phyloP scores from a whole-genome alignment of 2,888 invertebrate genomes.

The Mythimna albipuncta region DNA sequence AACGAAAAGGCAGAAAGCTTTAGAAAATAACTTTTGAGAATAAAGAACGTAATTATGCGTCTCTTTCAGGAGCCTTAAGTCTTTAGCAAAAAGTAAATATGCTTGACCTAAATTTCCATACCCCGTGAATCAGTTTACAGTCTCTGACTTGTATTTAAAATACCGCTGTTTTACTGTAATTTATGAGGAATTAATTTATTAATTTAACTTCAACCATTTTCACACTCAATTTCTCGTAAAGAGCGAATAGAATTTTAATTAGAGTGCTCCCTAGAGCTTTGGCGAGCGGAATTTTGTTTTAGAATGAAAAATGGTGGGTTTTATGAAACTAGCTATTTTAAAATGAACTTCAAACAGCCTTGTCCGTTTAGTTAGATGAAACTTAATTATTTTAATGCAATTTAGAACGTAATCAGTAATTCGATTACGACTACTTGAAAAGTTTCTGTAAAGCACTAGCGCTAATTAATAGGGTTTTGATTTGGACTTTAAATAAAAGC shows the following conservation, averaged over 20 bases:
- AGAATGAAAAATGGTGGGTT: conserved; percentile 21
- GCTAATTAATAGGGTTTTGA: too few relatives aligned
- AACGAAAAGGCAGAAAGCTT: not conserved
- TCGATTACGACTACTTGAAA: too few relatives aligned
- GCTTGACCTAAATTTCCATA: conserved; percentile 67
- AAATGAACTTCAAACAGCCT: not conserved
- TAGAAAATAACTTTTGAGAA: not conserved
- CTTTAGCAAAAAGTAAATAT: conserved; percentile 48
- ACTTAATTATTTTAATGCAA: not conserved
- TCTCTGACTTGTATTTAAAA: conserved; percentile 46
- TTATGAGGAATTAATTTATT: conserved; percentile 44
- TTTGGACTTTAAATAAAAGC: too few relatives aligned
- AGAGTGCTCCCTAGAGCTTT: conserved; percentile 18
- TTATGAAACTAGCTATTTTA: conserved; percentile 6
- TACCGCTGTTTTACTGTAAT: conserved; percentile 36
- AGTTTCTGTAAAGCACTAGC: not conserved
- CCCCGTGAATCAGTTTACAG: conserved; percentile 65
- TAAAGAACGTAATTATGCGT: not conserved
- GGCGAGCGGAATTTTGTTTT: conserved; percentile 5
- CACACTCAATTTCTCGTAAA: conserved; percentile 42
- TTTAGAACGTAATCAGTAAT: not conserved
- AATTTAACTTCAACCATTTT: conserved; percentile 41
- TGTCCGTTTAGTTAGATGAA: not conserved
- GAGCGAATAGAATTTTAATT: conserved; percentile 54
- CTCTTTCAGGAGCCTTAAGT: conserved; percentile 39